phyloP scores from a whole-genome alignment of 2,888 invertebrate species.

The Anaspis maculata region DNA sequence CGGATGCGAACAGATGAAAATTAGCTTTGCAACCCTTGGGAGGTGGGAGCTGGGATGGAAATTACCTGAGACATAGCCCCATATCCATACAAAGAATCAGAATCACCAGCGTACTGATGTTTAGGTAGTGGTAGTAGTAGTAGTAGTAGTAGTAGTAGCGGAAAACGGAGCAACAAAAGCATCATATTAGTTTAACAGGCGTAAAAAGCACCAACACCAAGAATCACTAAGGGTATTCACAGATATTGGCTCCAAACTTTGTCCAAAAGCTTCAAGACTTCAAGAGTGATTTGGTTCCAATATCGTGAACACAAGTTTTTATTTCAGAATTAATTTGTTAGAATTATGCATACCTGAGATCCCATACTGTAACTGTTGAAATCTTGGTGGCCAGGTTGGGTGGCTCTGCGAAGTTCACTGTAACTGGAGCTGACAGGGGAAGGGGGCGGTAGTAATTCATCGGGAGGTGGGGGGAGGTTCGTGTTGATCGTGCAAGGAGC shows the following conservation, averaged over 20 bases:
- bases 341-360: conserved; percentile 59
- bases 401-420: conserved; percentile 76
- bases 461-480: conserved; percentile 45
- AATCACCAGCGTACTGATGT: conserved; percentile 27
- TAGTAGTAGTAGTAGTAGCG: no score
- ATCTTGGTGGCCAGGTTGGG: conserved; percentile 47
- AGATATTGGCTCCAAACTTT: no score
- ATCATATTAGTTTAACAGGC: no score
- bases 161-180: conserved; percentile 20
- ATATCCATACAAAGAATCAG: conserved; percentile 34
- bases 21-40: no score
- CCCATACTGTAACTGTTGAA: conserved; percentile 57
- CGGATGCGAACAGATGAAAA: conserved; percentile 18
- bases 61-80: conserved; percentile 44
- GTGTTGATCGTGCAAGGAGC: conserved; percentile 41
- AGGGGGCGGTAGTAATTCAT: conserved; percentile 71
- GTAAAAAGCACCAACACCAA: no score
- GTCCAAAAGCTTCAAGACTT: no score
- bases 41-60: no score
- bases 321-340: no score
- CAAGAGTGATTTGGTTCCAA: no score
- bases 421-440: conserved; percentile 88
- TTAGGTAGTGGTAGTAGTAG: no score
- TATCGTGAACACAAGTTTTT: no score
- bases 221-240: no score